A percentile compares a stretch with the other conserved stretches of the same genome.
Conservation (phyloP, 2,113 vertebrate genomes). For the Neodontobutis hainanensis region DNA sequence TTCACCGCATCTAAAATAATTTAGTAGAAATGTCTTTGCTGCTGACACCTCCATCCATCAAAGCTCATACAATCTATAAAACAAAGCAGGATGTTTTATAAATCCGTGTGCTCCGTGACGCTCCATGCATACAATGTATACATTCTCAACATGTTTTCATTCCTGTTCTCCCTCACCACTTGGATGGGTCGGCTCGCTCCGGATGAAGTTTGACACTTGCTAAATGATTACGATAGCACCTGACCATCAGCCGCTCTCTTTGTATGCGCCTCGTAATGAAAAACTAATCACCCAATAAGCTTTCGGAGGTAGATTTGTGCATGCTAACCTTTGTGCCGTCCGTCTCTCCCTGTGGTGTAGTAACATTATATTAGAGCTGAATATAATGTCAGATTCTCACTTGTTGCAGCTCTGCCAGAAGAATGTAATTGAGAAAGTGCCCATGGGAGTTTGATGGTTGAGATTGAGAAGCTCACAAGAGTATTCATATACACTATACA, state of each 20-base stretch:
- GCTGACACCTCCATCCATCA: constrained; percentile 62
- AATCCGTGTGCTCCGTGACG: constrained; percentile 27
- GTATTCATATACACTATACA: constrained; percentile 51
- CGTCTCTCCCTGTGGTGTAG: constrained; percentile 55
- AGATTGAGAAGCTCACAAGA: constrained; percentile 60
- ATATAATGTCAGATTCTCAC: constrained; percentile 60
- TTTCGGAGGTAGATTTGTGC: not conserved
- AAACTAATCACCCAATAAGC: constrained; percentile 29
- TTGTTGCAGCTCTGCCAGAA: constrained; percentile 40
- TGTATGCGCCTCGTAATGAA: constrained; percentile 1
- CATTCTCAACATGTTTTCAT: constrained; percentile 41
- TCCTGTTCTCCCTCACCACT: constrained; percentile 14
- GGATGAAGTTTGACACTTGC: constrained; percentile 33
- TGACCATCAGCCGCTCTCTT: constrained; percentile 23
- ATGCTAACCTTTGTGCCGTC: constrained; percentile 59
- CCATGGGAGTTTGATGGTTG: constrained; percentile 53
- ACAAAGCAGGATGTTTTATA: constrained; percentile 38
- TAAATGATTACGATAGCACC: constrained; percentile 32
- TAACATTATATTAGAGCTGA: constrained; percentile 67
- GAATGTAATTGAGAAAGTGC: constrained; percentile 66
- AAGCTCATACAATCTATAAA: constrained; percentile 39
- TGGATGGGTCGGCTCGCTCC: not conserved
- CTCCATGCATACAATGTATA: not conserved
- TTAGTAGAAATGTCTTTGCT: constrained; percentile 45
- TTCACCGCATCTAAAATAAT: constrained; percentile 40